phyloP scores from a whole-genome alignment of 2,888 invertebrate genomes.

The Plebejus anna region DNA sequence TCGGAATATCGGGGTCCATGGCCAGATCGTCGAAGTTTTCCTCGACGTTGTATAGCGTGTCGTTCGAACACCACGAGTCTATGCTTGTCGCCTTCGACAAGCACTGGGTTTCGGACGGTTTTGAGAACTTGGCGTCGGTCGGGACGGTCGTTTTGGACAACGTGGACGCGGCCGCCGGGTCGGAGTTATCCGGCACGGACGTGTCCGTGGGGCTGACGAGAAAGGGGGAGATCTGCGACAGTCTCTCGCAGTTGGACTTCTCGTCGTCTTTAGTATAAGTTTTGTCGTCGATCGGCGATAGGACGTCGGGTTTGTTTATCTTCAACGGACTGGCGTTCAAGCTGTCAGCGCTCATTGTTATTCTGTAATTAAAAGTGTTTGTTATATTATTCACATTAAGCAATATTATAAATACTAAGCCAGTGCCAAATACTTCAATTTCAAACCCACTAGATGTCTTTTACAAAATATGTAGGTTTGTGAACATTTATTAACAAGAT shows the following conservation, averaged over 20 bases:
- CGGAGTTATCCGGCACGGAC: conserved; percentile 57
- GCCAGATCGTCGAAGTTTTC: conserved; percentile 77
- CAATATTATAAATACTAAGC: background rate
- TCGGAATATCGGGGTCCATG: conserved; percentile 57
- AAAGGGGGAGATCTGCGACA: conserved; percentile 70
- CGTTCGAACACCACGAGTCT: conserved; percentile 83
- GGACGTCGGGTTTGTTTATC: conserved; percentile 42
- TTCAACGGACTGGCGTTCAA: conserved; percentile 64
- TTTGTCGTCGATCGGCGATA: conserved; percentile 58
- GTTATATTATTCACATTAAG: background rate
- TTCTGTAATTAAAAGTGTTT: conserved; percentile 46
- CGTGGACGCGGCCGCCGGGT: conserved; percentile 66
- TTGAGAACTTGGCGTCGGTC: conserved; percentile 72
- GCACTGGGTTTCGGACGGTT: conserved; percentile 68
- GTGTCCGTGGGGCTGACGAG: conserved; percentile 68
- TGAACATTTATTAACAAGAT: background rate
- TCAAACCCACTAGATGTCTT: too few relatives aligned
- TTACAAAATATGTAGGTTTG: too few relatives aligned
- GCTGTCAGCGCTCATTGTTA: conserved; percentile 74
- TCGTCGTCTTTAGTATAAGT: conserved; percentile 61
- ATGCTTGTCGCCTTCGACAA: conserved; percentile 80
- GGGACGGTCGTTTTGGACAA: conserved; percentile 72
- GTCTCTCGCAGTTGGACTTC: conserved; percentile 56
- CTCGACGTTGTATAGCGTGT: conserved; percentile 82
- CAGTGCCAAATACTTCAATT: too few relatives aligned